phyloP scores from a whole-genome alignment of 2,888 invertebrate genomes.

The Caradrina clavipalpis region DNA sequence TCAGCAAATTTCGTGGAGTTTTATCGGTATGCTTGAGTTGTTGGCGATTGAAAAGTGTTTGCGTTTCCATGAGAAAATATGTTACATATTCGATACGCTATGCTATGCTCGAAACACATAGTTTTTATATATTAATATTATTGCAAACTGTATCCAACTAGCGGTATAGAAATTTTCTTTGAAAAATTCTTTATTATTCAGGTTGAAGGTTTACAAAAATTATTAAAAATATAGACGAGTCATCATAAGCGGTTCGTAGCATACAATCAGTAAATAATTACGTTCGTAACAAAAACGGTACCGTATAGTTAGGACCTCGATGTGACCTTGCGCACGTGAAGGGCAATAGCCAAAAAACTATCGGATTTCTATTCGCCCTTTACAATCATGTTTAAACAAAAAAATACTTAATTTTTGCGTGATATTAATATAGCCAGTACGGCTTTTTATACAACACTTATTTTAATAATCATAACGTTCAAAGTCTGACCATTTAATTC shows the following conservation, averaged over 20 bases:
- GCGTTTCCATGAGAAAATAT: background rate
- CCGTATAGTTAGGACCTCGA: conserved; percentile 26
- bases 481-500: conserved; percentile 18
- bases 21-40: conserved; percentile 9
- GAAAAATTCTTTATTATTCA: background rate
- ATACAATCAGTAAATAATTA: conserved; percentile 14
- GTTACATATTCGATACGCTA: background rate
- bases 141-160: background rate
- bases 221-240: background rate
- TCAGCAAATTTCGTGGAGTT: conserved; percentile 21
- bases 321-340: conserved; percentile 46
- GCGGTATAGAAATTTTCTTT: background rate
- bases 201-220: background rate
- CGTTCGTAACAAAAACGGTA: conserved; percentile 22
- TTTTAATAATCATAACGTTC: background rate
- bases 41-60: conserved; percentile 4
- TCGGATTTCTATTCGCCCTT: conserved; percentile 20
- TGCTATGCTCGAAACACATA: background rate
- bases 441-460: background rate
- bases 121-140: no score
- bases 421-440: background rate
- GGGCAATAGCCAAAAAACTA: conserved; percentile 36
- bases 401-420: background rate
- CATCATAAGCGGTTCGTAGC: background rate
- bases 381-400: background rate